A percentile compares a stretch with the other conserved stretches of the same genome.
Conservation (phyloP, 2,888 invertebrate species). For the Tineola bisselliella region DNA sequence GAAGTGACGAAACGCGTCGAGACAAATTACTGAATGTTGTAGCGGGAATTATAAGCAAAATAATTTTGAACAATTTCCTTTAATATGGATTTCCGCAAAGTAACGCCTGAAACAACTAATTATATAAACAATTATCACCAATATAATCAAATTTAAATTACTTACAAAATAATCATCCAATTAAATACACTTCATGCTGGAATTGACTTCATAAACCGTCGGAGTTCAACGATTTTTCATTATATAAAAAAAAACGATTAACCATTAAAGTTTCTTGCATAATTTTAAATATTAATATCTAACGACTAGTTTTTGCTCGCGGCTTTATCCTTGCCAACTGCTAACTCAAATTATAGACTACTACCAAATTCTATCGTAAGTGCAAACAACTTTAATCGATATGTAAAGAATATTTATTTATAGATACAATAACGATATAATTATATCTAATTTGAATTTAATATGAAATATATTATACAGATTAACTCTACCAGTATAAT, state of each 20-base stretch:
- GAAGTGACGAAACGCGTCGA: no score
- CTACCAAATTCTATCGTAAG: neutral
- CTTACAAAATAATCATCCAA: neutral
- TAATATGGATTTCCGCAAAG: no score
- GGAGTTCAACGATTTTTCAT: neutral
- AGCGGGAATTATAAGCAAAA: no score
- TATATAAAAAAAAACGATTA: neutral
- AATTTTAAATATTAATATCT: neutral
- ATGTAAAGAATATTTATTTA: no score
- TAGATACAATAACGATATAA: no score
- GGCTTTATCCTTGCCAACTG: neutral
- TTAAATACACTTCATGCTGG: neutral
- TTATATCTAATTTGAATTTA: no score
- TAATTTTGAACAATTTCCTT: no score
- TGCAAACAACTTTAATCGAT: no score
- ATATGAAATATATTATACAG: no score
- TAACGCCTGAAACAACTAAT: no score
- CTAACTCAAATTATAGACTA: neutral
- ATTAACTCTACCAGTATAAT: no score
- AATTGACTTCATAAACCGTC: neutral
- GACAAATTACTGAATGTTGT: no score
- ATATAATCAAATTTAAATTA: neutral
- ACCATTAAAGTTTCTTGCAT: neutral
- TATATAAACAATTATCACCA: neutral
- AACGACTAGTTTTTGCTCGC: neutral